These are phyloP conservation scores for Tolypeutes matacus DNA, from an alignment of 2,797 vertebrate species.

Conservation along the genomic window DNA sequence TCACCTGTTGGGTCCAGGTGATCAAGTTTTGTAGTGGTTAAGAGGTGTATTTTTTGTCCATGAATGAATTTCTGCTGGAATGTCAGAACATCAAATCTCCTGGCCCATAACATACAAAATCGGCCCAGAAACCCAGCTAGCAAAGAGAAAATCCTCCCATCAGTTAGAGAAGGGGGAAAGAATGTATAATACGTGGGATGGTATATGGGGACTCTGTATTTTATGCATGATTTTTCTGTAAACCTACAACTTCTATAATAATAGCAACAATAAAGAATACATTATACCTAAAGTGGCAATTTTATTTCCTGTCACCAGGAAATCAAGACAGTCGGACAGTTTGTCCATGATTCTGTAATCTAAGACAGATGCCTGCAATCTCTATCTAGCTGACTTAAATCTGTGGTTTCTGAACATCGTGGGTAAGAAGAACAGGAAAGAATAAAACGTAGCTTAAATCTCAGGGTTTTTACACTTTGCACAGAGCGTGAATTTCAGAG, in stretches of 20 bases:
- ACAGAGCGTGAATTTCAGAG: neutral
- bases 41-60: neutral
- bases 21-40: neutral
- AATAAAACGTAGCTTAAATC: neutral
- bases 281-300: too few relatives aligned
- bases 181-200: neutral
- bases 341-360: neutral
- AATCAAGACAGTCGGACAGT: neutral
- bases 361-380: neutral
- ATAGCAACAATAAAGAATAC: too few relatives aligned
- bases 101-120: neutral
- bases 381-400: neutral
- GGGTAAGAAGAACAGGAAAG: neutral
- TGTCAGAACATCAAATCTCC: neutral
- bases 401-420: neutral
- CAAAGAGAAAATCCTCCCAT: neutral
- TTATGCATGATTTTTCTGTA: too few relatives aligned
- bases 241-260: too few relatives aligned
- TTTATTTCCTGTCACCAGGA: neutral
- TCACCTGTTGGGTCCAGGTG: neutral
- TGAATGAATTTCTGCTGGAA: neutral
- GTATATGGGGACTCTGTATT: too few relatives aligned
- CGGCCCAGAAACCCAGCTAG: neutral
- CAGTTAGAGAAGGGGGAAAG: neutral
- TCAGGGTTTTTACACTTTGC: neutral